Percentiles rank a stretch among this genome's conserved stretches.
Conservation (phyloP, 2,797 vertebrate species). For the Muraenolepis orangiensis region DNA sequence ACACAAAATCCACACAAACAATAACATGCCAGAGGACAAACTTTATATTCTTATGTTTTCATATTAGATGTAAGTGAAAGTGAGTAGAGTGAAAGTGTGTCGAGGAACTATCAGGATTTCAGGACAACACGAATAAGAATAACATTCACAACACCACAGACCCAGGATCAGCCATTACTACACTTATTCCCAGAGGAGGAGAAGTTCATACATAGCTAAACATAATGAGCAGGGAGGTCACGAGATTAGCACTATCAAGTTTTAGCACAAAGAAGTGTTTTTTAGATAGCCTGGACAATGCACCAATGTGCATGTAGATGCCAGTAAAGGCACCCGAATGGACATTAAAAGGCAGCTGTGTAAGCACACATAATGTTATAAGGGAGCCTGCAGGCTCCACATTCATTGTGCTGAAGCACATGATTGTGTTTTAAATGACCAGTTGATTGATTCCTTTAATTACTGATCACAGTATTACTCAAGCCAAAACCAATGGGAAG, state of each 20-base stretch:
- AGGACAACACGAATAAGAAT: neutral
- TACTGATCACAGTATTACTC: neutral
- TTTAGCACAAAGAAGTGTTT: neutral
- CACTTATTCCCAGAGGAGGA: neutral
- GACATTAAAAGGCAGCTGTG: neutral
- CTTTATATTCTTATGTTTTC: neutral
- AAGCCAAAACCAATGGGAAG: neutral
- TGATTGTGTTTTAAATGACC: neutral
- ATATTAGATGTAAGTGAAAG: neutral
- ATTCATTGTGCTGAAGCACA: neutral
- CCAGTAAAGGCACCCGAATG: neutral
- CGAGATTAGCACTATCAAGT: neutral
- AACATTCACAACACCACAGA: too few relatives aligned
- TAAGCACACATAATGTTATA: neutral
- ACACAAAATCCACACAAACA: neutral
- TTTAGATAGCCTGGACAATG: too few relatives aligned
- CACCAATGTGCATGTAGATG: neutral
- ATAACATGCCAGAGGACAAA: neutral
- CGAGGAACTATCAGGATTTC: neutral
- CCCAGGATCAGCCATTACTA: neutral
- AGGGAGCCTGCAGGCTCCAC: neutral
- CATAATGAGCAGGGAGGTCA: neutral
- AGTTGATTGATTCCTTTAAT: neutral
- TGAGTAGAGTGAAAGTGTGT: too few relatives aligned
- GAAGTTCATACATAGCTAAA: neutral